Conservation (phyloP, 2,113 vertebrate genomes). For the Telmatochromis bifrenatus region DNA sequence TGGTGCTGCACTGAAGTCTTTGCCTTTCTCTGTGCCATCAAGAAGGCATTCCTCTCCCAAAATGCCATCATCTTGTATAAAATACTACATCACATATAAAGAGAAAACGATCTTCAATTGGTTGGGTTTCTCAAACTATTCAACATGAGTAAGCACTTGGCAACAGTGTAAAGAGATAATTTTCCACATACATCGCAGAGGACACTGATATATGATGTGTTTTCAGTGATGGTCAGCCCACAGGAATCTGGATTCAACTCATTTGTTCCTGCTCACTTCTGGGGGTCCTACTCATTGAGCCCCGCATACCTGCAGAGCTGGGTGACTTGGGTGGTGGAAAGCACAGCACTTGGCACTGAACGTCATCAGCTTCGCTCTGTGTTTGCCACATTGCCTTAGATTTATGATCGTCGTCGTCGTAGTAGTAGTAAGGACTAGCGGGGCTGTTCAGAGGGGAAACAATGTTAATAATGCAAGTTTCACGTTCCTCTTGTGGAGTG, state of each 20-base stretch:
- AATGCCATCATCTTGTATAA: background rate
- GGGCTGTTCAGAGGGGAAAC: background rate
- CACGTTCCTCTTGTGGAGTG: background rate
- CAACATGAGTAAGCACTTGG: background rate
- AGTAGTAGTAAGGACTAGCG: background rate
- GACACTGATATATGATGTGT: background rate
- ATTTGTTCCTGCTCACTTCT: slow-evolving; percentile 1
- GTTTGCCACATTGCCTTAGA: background rate
- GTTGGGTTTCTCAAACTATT: background rate
- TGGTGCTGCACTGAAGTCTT: background rate
- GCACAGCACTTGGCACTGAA: background rate
- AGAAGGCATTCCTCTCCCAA: background rate
- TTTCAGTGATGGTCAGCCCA: background rate
- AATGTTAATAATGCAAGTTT: slow-evolving; percentile 3
- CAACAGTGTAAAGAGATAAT: background rate
- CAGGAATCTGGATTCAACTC: background rate
- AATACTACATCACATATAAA: background rate
- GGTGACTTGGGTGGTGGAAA: background rate
- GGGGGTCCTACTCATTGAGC: background rate
- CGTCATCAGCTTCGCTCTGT: background rate
- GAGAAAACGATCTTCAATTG: background rate
- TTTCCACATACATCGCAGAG: background rate
- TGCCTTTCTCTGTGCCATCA: background rate
- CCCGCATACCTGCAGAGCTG: slow-evolving; percentile 12
- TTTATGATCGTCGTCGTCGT: background rate